phyloP scores from a whole-genome alignment of 2,113 vertebrate species.

The Dipodomys merriami region DNA sequence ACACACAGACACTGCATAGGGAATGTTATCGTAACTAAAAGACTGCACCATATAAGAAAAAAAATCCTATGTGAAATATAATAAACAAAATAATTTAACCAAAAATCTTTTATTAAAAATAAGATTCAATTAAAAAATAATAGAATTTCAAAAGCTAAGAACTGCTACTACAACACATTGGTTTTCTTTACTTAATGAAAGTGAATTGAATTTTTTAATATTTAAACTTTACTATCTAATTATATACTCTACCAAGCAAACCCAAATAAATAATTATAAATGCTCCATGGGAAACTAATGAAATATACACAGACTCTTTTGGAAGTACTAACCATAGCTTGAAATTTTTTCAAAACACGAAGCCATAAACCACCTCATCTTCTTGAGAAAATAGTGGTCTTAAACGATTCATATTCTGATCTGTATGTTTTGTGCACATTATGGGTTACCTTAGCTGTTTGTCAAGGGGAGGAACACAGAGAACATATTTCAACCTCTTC shows the following conservation, averaged over 20 bases:
- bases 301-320: slow-evolving; percentile 74
- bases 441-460: not conserved
- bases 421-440: not conserved
- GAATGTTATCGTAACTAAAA: not conserved
- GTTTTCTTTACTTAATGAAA: slow-evolving; percentile 81
- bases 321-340: slow-evolving; percentile 76
- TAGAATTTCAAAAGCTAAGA: slow-evolving; percentile 73
- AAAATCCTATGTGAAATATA: slow-evolving; percentile 12
- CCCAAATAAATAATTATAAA: slow-evolving; percentile 83
- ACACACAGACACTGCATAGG: not conserved
- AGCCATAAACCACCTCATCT: slow-evolving; percentile 69
- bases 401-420: slow-evolving; percentile 17
- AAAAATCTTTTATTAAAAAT: slow-evolving; percentile 61
- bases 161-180: slow-evolving; percentile 67
- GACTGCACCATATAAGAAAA: fast-evolving
- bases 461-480: slow-evolving; percentile 9
- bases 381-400: slow-evolving; percentile 38
- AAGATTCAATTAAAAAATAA: slow-evolving; percentile 76
- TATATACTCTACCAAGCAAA: slow-evolving; percentile 82
- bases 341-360: slow-evolving; percentile 77
- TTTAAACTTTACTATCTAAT: slow-evolving; percentile 81
- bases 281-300: slow-evolving; percentile 70
- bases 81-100: slow-evolving; percentile 22
- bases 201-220: slow-evolving; percentile 59
- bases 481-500: not conserved